Evolutionary conservation across 2,113 vertebrate genomes (phyloP).

Genomic region (Halichoerus grypus): DNA sequence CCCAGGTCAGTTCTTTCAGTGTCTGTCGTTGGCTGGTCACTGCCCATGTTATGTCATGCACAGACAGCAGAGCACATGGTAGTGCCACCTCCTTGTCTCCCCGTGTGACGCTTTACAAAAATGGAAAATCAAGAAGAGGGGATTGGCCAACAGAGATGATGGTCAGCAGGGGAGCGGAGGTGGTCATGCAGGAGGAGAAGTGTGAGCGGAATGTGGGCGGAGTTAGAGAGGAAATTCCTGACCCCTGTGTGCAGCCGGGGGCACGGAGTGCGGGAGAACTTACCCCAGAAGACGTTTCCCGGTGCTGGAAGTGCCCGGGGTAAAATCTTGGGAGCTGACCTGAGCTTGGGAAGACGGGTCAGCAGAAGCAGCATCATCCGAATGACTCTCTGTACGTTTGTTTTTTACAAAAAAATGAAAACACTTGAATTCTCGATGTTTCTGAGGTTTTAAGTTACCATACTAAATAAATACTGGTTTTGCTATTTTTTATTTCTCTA

Average conservation of each 20-base stretch:
- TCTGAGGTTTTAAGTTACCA: neutral
- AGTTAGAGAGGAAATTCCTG: fast-evolving
- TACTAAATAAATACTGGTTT: neutral
- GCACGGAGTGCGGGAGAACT: fast-evolving
- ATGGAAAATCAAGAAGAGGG: neutral
- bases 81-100: neutral
- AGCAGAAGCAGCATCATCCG: neutral
- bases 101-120: fast-evolving
- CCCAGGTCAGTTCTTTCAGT: fast-evolving
- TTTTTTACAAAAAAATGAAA: neutral
- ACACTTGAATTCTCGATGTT: fast-evolving
- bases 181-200: fast-evolving
- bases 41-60: fast-evolving
- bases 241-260: fast-evolving
- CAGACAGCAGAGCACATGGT: fast-evolving
- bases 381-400: fast-evolving
- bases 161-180: neutral
- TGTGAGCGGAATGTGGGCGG: fast-evolving
- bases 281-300: neutral
- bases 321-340: neutral
- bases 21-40: neutral
- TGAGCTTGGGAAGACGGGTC: neutral
- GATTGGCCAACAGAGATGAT: too few species aligned
- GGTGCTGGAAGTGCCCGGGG: fast-evolving
- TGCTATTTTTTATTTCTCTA: neutral